phyloP scores from a whole-genome alignment of 2,113 vertebrate species.

The Hucho hucho region DNA sequence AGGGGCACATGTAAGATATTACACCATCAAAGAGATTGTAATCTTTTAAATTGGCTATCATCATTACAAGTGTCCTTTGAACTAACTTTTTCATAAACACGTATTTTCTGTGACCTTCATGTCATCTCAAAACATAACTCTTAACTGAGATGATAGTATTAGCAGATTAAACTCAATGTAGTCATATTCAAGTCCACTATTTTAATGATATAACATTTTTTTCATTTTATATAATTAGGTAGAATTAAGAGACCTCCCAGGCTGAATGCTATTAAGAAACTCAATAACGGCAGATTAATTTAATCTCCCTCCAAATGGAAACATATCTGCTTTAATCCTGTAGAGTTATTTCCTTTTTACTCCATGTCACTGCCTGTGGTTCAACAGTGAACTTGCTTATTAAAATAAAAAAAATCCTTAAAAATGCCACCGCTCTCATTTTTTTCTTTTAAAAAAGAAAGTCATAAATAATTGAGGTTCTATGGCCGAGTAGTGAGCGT shows the following conservation, averaged over 20 bases:
- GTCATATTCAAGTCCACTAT: slow-evolving; percentile 42
- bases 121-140: slow-evolving; percentile 20
- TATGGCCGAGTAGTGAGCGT: slow-evolving; percentile 17
- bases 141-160: slow-evolving; percentile 30
- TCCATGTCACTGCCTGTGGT: slow-evolving; percentile 28
- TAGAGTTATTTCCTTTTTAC: slow-evolving; percentile 48
- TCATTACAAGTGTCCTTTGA: slow-evolving; percentile 58
- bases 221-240: slow-evolving; percentile 56
- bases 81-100: slow-evolving; percentile 52
- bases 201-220: slow-evolving; percentile 11
- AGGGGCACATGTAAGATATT: slow-evolving; percentile 58
- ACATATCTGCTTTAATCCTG: slow-evolving; percentile 52
- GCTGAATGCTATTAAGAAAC: slow-evolving; percentile 49
- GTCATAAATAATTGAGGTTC: slow-evolving; percentile 43
- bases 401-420: slow-evolving; percentile 23
- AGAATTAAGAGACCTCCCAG: slow-evolving; percentile 43
- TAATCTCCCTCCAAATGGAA: slow-evolving; percentile 59
- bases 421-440: neutral
- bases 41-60: slow-evolving; percentile 49
- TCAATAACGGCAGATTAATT: slow-evolving; percentile 61
- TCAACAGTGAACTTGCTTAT: slow-evolving; percentile 32
- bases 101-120: slow-evolving; percentile 32
- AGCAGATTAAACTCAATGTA: slow-evolving; percentile 39
- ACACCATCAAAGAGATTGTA: slow-evolving; percentile 55
- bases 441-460: slow-evolving; percentile 3